A percentile compares a stretch with the other conserved stretches of the same genome.
phyloP scores from a whole-genome alignment of 2,797 vertebrate genomes.

The Labeo calbasu region DNA sequence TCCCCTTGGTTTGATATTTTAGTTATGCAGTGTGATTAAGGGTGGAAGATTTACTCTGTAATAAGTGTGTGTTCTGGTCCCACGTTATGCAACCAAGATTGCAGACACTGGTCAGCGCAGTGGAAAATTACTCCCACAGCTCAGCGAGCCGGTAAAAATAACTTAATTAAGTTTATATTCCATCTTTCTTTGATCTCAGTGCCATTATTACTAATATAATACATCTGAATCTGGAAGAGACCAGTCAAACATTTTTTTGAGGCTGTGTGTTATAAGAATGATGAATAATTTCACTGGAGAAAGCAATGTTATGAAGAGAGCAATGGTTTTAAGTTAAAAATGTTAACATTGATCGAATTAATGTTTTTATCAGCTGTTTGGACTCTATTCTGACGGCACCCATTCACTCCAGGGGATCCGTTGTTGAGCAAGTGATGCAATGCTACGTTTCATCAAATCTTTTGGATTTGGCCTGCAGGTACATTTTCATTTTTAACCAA shows the following conservation, averaged over 20 bases:
- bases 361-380: not conserved
- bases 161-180: constrained; percentile 28
- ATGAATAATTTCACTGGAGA: not conserved
- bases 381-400: not conserved
- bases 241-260: constrained; percentile 3
- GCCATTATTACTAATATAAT: not conserved
- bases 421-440: not conserved
- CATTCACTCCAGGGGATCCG: not conserved
- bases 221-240: not conserved
- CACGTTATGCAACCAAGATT: constrained; percentile 1
- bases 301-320: not conserved
- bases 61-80: constrained; percentile 8
- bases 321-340: not conserved
- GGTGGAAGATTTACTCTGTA: not conserved
- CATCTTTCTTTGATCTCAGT: not conserved
- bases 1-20: constrained; percentile 4
- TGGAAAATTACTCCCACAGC: constrained; percentile 29
- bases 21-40: constrained; percentile 12
- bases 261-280: not conserved
- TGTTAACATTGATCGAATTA: not conserved
- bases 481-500: not conserved
- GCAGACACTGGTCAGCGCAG: not conserved
- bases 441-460: not conserved
- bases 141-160: not conserved
- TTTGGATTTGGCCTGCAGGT: not conserved